Evolutionary conservation across 2,113 vertebrate genomes (phyloP), one percentile per base, ranked within the genome.

Genomic region (Tupaia chinensis): DNA sequence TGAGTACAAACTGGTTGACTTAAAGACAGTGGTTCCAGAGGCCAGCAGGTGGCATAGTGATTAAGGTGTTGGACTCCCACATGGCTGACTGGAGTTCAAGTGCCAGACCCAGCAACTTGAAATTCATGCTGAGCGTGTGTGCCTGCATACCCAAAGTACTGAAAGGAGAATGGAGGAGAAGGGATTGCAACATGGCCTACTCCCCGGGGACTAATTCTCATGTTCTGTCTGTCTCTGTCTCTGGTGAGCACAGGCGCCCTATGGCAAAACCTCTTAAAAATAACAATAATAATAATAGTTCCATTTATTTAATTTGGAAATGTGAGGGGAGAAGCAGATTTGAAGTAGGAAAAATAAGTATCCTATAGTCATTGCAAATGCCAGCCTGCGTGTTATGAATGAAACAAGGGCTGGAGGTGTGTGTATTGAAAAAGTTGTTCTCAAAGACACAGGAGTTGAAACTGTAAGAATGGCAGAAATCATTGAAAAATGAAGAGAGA

Each of bases 231-330:
- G 44, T 44, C 44, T 44, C n/a, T n/a, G n/a, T n/a, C n/a, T n/a
- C 44, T 44, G 44, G 44, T 44, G 44, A 44, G 44, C 44, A 44
- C 44, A 44, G 44, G 44, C 44, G 44, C 44, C 44, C 44, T 44
- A 44, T 44, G 44, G 44, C 44, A 44, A 44, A 44, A 44, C 44
- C 44, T 44, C 44, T 44, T 44, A 44, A 44, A 44, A 44, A 44
- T 44, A 44, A 44, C 44, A 44, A 44, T 44, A 44, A 44, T 44
- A 44, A 44, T 44, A 44, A 44, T 44, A 44, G 44, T 88, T 95
- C 32, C 13, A 11, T 76, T 88, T 81, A 81, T n/a, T 80, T 87
- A 77, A 63, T 87, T 91, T 85, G 72, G 61, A 93, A 95, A 73
- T 69, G 10, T n/a, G 13, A 44, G 27, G 2, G 27, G 0, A 19